Evolutionary conservation across 2,888 invertebrate species (phyloP).

Genomic region (Acholoe squamosa): DNA sequence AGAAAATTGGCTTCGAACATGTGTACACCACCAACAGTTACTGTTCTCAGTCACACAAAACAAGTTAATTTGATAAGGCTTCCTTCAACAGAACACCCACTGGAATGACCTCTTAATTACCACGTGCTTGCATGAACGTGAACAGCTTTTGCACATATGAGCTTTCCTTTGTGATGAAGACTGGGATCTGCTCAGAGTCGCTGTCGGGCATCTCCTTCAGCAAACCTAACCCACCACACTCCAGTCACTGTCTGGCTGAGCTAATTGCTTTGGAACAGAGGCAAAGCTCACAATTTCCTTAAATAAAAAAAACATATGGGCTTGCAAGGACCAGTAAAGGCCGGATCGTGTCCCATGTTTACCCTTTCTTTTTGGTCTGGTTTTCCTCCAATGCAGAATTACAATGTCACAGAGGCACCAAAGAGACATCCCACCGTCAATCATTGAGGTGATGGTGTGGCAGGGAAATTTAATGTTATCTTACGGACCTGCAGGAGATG

Average conservation of each 20-base stretch:
- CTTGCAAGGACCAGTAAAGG: neutral
- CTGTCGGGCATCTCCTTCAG: neutral
- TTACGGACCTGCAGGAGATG: neutral
- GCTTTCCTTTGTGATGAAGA: too few species aligned
- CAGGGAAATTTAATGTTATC: neutral
- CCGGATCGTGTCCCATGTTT: neutral
- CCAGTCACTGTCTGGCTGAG: neutral
- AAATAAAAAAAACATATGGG: neutral
- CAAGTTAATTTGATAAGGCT: too few species aligned
- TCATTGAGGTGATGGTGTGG: neutral
- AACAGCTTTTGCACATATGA: too few species aligned
- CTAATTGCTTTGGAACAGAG: constrained; percentile 51
- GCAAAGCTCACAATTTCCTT: constrained; percentile 51
- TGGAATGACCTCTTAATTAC: too few species aligned
- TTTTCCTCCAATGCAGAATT: neutral
- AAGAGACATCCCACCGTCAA: neutral
- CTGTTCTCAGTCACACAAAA: too few species aligned
- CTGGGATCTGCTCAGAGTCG: too few species aligned
- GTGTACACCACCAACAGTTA: too few species aligned
- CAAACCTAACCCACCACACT: neutral
- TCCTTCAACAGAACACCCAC: too few species aligned
- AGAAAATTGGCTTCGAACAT: too few species aligned
- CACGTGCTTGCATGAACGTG: too few species aligned
- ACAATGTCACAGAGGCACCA: neutral
- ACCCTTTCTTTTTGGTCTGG: neutral